These are phyloP conservation scores for Antedon mediterranea DNA, from an alignment of 53 echinoderm and acorn worm species.

Conservation along the genomic window DNA sequence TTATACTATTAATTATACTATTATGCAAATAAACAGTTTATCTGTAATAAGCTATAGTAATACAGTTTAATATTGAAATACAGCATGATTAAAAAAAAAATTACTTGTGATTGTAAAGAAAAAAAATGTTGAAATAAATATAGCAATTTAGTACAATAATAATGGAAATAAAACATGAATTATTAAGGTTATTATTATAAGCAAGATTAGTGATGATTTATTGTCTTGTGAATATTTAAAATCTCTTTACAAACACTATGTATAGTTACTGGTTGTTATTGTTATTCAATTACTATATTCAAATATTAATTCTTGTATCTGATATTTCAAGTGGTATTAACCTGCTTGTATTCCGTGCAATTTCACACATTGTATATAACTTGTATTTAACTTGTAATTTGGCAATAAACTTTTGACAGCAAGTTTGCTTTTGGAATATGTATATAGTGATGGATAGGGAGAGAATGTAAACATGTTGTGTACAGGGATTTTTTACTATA, in stretches of 20 bases:
- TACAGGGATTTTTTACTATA: too few species aligned
- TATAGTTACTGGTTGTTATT: neutral
- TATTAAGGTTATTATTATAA: neutral
- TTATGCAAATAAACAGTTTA: neutral
- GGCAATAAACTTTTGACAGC: neutral
- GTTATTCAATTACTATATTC: neutral
- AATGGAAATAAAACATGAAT: neutral
- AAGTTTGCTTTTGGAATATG: too few species aligned
- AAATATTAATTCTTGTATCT: neutral
- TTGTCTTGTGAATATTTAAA: neutral
- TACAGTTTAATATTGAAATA: neutral
- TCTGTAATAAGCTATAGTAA: neutral
- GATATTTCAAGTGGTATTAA: too few species aligned
- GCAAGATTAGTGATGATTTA: neutral
- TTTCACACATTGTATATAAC: neutral
- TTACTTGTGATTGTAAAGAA: neutral
- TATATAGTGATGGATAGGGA: too few species aligned
- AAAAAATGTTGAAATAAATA: neutral
- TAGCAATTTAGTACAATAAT: slow-evolving; percentile 1
- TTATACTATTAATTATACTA: slow-evolving; percentile 1
- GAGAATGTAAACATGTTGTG: too few species aligned
- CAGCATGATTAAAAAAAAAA: neutral
- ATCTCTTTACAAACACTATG: neutral
- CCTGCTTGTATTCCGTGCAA: neutral
- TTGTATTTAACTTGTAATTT: slow-evolving; percentile 1